Evolutionary conservation across 2,888 invertebrate genomes (phyloP), one percentile per base, ranked within the genome.

Genomic region (Parascotia fuliginaria): DNA sequence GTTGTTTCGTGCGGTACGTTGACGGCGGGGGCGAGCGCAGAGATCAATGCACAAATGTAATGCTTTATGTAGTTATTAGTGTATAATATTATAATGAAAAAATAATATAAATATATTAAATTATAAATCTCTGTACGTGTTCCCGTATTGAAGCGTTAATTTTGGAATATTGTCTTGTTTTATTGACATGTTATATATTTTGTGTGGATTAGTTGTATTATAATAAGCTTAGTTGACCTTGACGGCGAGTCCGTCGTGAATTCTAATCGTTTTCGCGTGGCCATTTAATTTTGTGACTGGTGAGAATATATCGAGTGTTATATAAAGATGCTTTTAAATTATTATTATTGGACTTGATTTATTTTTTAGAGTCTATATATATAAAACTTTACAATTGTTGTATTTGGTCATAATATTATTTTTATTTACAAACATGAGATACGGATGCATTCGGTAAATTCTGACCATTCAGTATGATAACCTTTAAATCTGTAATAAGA

Each of bases 21-120:
- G 32, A 38, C 44, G 48, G 51, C 37, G 43, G 42, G 39, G 28
- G 41, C 41, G 48, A 42, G 70, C 65, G 74, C 75, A 60, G 61
- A 63, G 72, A 65, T 72, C 73, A 68, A 74, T 70, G 83, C 88
- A 87, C 85, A 83, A 86, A 79, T 75, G 75, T 82, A 82, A 86
- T 85, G 89, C 89, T 89, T 89, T 86, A 87, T 84, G 83, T 89
- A 89, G 85, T 75, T 68, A 75, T 84, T 89, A 87, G 83, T 82
- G 78, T 84, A 84, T 77, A 64, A 77, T 81, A 81, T 74, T 60
- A 66, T 67, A 67, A 61, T 55, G 59, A 62, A 56, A 64, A 54
- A 55, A 68, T 62, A 55, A 65, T 66, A 57, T 65, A 55, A 65
- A 64, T 65, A 75, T 67, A 71, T 62, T 70, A 78, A 48, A 57